These are phyloP conservation scores for Galbula dea DNA, from an alignment of 2,113 vertebrate species.

Conservation along the genomic window DNA sequence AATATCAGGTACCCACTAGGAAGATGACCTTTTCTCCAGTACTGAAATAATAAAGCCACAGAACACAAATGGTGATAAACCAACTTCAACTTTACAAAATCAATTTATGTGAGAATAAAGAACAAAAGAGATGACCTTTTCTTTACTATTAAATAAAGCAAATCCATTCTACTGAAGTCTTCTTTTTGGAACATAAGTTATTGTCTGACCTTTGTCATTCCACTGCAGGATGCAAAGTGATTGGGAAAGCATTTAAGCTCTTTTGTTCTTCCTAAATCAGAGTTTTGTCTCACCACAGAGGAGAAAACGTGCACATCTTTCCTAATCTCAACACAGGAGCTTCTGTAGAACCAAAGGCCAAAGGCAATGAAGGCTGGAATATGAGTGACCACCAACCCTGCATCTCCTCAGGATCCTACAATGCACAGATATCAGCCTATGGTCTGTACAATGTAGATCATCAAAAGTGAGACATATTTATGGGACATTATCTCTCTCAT, in stretches of 20 bases:
- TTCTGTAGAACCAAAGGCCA: neutral
- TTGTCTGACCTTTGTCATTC: slow-evolving; percentile 46
- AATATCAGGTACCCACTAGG: neutral
- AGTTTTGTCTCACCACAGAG: neutral
- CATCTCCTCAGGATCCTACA: neutral
- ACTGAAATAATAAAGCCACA: neutral
- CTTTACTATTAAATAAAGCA: slow-evolving; percentile 45
- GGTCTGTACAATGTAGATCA: neutral
- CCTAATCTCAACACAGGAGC: neutral
- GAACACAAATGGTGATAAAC: slow-evolving; percentile 24
- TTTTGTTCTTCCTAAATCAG: neutral
- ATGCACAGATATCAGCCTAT: neutral
- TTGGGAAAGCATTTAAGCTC: neutral
- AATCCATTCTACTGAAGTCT: neutral
- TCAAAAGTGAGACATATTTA: neutral
- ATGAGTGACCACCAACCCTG: neutral
- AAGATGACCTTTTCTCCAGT: slow-evolving; percentile 42
- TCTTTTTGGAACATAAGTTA: slow-evolving; percentile 22
- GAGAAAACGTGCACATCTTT: neutral
- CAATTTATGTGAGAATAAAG: slow-evolving; percentile 25
- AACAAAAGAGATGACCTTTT: slow-evolving; percentile 52
- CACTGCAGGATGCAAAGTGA: neutral
- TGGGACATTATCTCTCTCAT: neutral
- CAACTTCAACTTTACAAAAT: slow-evolving; percentile 27
- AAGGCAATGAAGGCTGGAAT: neutral